Evolutionary conservation across 2,797 vertebrate species (phyloP).

Genomic region (Thalassophryne amazonica): DNA sequence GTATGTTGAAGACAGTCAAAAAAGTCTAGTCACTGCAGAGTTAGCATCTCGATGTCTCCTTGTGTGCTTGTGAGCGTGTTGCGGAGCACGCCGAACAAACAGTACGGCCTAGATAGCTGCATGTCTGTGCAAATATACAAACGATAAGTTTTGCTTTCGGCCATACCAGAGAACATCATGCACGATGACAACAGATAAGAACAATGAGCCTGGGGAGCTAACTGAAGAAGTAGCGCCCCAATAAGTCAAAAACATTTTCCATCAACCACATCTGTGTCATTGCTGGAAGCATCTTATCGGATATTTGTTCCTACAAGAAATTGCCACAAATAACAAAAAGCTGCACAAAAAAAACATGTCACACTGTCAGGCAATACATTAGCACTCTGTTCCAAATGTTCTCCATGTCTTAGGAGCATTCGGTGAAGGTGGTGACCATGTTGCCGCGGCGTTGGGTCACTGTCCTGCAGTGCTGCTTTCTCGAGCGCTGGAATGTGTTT

Average conservation of each 20-base stretch:
- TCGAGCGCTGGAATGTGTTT: constrained; percentile 83
- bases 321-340: constrained; percentile 29
- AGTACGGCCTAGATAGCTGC: constrained; percentile 2
- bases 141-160: constrained; percentile 20
- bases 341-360: constrained; percentile 23
- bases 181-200: constrained; percentile 29
- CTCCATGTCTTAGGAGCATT: constrained; percentile 62
- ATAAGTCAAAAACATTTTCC: constrained; percentile 7
- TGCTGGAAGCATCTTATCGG: constrained; percentile 46
- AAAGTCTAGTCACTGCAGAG: no score
- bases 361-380: constrained; percentile 55
- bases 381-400: constrained; percentile 44
- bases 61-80: no score
- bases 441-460: constrained; percentile 95
- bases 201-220: constrained; percentile 22
- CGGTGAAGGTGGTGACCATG: constrained; percentile 97
- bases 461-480: constrained; percentile 92
- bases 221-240: constrained; percentile 23
- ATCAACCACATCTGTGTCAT: constrained; percentile 43
- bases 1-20: no score
- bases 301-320: constrained; percentile 48
- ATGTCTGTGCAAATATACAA: no score
- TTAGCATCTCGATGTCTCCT: no score
- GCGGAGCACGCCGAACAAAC: background rate
- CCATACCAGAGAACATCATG: constrained; percentile 41